phyloP scores from a whole-genome alignment of 1,140 invertebrate species.

The Gerris buenoi region DNA sequence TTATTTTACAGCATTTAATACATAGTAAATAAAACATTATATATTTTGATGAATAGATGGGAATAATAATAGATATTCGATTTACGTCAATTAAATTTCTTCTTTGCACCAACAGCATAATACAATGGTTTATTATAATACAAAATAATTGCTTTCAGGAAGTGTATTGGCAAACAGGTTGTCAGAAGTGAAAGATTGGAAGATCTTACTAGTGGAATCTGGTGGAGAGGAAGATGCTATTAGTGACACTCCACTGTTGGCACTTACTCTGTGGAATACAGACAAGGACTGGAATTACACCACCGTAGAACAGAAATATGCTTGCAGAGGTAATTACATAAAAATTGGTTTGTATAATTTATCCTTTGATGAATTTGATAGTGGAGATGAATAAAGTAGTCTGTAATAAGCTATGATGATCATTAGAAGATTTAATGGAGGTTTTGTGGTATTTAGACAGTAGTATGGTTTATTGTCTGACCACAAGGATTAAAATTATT shows the following conservation, averaged over 20 bases:
- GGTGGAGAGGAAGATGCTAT: constrained; percentile 79
- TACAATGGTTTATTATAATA: too few relatives aligned
- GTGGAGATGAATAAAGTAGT: background rate
- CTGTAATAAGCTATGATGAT: background rate
- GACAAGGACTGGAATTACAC: constrained; percentile 14
- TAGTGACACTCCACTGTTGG: constrained; percentile 70
- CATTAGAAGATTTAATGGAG: background rate
- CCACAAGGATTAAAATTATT: too few relatives aligned
- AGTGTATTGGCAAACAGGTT: constrained; percentile 74
- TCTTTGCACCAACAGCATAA: too few relatives aligned
- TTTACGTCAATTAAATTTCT: too few relatives aligned
- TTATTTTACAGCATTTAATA: too few relatives aligned
- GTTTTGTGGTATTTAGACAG: background rate
- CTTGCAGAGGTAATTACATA: constrained; percentile 8
- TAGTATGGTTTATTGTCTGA: background rate
- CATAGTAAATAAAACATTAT: too few relatives aligned
- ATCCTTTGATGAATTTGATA: background rate
- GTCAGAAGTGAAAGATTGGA: constrained; percentile 60
- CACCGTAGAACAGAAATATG: constrained; percentile 9
- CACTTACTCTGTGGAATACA: constrained; percentile 25
- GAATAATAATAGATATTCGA: too few relatives aligned
- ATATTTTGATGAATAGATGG: too few relatives aligned
- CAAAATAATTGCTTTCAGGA: constrained; percentile 33
- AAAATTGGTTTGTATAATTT: too few relatives aligned
- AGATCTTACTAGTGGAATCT: constrained; percentile 71